Base-by-base conservation (phyloP, 1,140 invertebrate genomes). In the Eurytemora carolleeae region DNA sequence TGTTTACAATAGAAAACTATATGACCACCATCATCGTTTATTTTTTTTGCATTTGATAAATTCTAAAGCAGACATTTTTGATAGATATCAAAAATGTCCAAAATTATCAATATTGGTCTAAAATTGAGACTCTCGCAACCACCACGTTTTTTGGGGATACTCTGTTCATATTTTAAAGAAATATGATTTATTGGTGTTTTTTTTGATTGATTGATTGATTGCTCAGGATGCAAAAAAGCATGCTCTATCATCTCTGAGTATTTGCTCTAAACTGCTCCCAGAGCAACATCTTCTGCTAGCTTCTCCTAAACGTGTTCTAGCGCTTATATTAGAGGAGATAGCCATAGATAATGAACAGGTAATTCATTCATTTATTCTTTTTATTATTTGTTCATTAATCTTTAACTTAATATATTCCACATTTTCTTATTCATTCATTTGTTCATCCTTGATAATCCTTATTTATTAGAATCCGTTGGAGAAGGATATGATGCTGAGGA, bases 271-370 rank as follows among this genome's bases (percentile, higher is more conserved):
- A 66, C 74, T 92, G 56, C 75, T 94, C 61, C 85, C 86, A 0
- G 71, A 75, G 19, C 81, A 90, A 68, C 86, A 93, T 71, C 72
- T 93, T 17, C 79, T 90, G 71, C 71, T 92, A 55, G 85, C 87
- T 0, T 89, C 86, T 44, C 86, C 86, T 1, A 88, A 89, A 70
- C 78, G 88, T 65, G 86, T 93, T 0, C 88, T 92, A 74, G 89
- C 89, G 0, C 73, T 95, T 53, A 87, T 95, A 56, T 71, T 94
- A 3, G 89, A 94, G 74, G 89, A 95, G 75, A 89, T 93, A 61
- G 89, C 88, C 0, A 76, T 93, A 26, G 87, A 92, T 71, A 83
- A 78, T 58, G 68, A 70, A 55, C 70, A 75, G 61, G 3, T 2
- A 72, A 72, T 59, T n/a, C n/a, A n/a, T 68, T 67, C 21, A 63